Base-by-base conservation (phyloP, 2,888 invertebrate genomes). In the Drosophila nr. fundita region DNA sequence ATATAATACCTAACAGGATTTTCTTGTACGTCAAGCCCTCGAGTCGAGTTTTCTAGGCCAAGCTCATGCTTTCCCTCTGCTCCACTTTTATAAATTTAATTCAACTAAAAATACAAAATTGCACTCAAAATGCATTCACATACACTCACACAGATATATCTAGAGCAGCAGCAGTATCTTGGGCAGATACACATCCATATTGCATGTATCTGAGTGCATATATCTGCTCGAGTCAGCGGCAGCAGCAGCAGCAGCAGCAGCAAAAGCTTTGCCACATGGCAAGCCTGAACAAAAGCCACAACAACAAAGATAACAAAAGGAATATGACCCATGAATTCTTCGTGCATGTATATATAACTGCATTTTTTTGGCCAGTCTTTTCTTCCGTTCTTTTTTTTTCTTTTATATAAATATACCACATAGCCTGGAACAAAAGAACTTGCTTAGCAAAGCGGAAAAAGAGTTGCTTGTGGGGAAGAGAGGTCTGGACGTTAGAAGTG, bases 371-470 rank as follows among this genome's bases (percentile, higher is more conserved):
- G 18, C 38, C 42, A 30, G 21, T 40, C 27, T 58, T 64, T 38
- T 53, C 54, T 49, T 60, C 36, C 49, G 45, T 24, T 45, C 6
- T 24, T 13, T 21, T 42, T 40, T 66, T 45, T 36, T 62, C 60
- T 58, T 61, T 55, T 67, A 36, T 42, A 13, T 63, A 27, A 34
- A 36, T 57, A 52, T 61, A 61, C 30, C 42, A 55, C 63, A 58
- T 62, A 54, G 18, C 40, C 64, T 77, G 86, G 86, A 85, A 88
- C 84, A 87, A 88, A 82, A 87, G 84, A 74, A 74, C 82, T 72
- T 89, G 87, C 83, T 85, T 87, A 89, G 83, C 87, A 89, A 87
- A 87, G 87, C 83, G 85, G 85, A 87, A 87, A 88, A 87, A 84
- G 89, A 89, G 89, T 89, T 83, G 71, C 61, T 73, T 66, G 34